These are phyloP conservation scores for Zosterops pallidus DNA, from an alignment of 2,113 vertebrate species.

Conservation along the genomic window DNA sequence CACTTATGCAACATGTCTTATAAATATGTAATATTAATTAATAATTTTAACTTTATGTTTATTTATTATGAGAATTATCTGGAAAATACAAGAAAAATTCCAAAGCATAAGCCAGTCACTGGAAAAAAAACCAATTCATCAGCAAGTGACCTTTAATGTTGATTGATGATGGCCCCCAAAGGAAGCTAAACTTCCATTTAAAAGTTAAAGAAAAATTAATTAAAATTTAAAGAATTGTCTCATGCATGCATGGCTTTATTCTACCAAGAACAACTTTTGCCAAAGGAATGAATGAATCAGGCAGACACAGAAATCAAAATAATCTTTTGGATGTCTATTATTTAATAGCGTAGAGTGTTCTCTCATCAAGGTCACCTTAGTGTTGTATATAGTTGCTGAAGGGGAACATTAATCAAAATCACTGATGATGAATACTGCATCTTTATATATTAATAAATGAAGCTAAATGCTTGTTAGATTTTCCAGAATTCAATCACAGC, in stretches of 20 bases:
- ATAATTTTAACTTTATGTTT: background rate
- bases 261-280: slow-evolving; percentile 26
- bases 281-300: slow-evolving; percentile 28
- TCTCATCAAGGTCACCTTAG: slow-evolving; percentile 25
- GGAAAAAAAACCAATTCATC: slow-evolving; percentile 20
- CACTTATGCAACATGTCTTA: slow-evolving; percentile 3
- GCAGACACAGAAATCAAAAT: slow-evolving; percentile 16
- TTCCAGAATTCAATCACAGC: slow-evolving; percentile 44
- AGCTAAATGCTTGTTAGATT: slow-evolving; percentile 39
- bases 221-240: slow-evolving; percentile 24
- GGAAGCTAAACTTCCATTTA: background rate
- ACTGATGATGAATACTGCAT: slow-evolving; percentile 16
- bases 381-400: slow-evolving; percentile 14
- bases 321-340: slow-evolving; percentile 18
- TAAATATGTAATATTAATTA: slow-evolving; percentile 2
- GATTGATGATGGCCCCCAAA: background rate
- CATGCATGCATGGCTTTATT: background rate
- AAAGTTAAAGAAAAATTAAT: slow-evolving; percentile 13
- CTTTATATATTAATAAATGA: slow-evolving; percentile 47
- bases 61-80: background rate
- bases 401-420: slow-evolving; percentile 49
- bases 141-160: slow-evolving; percentile 31
- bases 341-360: background rate
- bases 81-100: background rate
- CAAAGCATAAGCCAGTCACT: background rate